Conservation (phyloP, 2,888 invertebrate species). For the Mactromeris polynyma region DNA sequence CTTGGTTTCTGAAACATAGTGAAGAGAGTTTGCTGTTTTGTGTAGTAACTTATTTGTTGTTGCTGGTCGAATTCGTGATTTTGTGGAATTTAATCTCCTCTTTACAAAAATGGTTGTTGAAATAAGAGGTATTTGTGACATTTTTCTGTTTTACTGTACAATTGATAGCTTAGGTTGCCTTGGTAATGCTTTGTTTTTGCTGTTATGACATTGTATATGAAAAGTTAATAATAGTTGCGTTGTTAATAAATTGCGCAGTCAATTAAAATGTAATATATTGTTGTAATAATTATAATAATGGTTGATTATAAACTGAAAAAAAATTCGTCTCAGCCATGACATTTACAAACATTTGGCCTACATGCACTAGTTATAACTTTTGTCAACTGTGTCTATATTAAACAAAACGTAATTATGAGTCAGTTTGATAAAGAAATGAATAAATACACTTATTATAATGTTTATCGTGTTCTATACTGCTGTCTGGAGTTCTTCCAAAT, state of each 20-base stretch:
- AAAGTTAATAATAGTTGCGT: neutral
- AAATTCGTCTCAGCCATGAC: neutral
- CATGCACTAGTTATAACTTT: neutral
- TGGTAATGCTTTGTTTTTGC: neutral
- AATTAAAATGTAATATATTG: neutral
- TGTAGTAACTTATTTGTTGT: too few species aligned
- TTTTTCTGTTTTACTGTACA: neutral
- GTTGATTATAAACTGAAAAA: neutral
- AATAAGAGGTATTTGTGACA: neutral
- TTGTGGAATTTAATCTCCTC: neutral
- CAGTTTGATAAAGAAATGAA: neutral
- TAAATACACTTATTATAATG: neutral
- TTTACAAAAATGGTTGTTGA: constrained; percentile 7
- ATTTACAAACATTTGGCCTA: neutral
- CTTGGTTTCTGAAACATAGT: too few species aligned
- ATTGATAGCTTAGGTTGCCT: neutral
- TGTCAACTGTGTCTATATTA: neutral
- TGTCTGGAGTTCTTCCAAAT: too few species aligned
- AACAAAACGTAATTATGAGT: neutral
- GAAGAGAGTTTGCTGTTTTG: too few species aligned
- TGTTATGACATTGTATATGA: neutral
- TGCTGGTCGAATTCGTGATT: neutral
- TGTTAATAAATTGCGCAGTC: neutral
- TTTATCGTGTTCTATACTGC: neutral
- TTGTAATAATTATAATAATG: neutral